Evolutionary conservation across 2,888 invertebrate species (phyloP), one percentile per base, ranked within the genome.

Genomic region (Eurois occulta): DNA sequence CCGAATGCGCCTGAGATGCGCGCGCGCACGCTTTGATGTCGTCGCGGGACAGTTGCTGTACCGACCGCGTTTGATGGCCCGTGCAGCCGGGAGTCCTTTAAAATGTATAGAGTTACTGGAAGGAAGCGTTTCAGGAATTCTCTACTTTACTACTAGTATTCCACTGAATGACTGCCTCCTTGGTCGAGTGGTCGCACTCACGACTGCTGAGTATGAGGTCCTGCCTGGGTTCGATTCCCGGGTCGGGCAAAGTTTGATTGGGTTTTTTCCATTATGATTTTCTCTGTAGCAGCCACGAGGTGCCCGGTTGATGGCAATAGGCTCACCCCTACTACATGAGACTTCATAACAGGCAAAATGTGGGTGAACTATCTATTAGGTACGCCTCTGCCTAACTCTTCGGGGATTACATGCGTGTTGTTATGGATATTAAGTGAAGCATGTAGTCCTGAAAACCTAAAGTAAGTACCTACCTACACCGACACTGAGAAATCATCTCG

Each of bases 11-110:
- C 78, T 72, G 90, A 90, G 91, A 55, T 73, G 85, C 87, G 88
- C 88, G 78, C 71, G 90, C 90, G 91, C 89, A 74, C 10, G 85
- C 94, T 95, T 95, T 95, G 95, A 95, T 93, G 91, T 95, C 78
- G 87, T 87, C 85, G 89, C 88, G 88, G 87, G 86, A 87, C 84
- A 88, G 88, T 77, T 69, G 71, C 80, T 62, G 84, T 68, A 77
- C 83, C 81, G 84, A 80, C 78, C 78, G 73, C 48, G 78, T 75
- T 83, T 69, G 80, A 87, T 86, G 88, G 84, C 32, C 80, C 86
- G 65, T 85, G 88, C 70, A 84, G 76, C 41, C 78, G 76, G 72
- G 58, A 77, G 24, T 79, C 65, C 67, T 81, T 82, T 76, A 21
- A 64, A 78, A 75, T 74, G 67, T 80, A 62, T 72, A 60, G 24